Evolutionary conservation across 2,888 invertebrate genomes (phyloP).

Genomic region (Oxytorus armatus): DNA sequence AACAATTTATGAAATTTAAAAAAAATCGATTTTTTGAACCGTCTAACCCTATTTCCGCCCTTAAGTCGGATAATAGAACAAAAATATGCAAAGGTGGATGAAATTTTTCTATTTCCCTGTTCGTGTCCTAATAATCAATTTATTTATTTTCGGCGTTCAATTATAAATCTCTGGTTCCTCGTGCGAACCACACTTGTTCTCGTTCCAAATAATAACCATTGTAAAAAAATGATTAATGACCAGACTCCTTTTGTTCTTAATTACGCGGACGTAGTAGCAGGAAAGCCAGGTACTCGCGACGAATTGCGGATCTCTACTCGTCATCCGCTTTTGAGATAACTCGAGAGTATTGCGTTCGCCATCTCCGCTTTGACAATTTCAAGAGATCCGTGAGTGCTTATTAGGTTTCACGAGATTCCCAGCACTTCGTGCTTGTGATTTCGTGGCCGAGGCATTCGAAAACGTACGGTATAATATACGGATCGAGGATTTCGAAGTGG

Average conservation of each 20-base stretch:
- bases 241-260: conserved; percentile 54
- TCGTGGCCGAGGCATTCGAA: conserved; percentile 38
- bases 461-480: conserved; percentile 28
- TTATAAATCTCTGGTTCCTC: no score
- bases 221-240: no score
- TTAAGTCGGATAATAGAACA: no score
- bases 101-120: no score
- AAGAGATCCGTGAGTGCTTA: conserved; percentile 53
- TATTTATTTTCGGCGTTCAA: no score
- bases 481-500: conserved; percentile 57
- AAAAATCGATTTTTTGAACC: no score
- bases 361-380: conserved; percentile 61
- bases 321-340: conserved; percentile 51
- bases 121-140: no score
- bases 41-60: no score
- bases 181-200: no score
- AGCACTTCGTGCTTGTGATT: conserved; percentile 37
- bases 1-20: no score
- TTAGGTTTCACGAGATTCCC: conserved; percentile 49
- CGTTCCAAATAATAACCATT: no score
- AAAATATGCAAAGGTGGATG: no score
- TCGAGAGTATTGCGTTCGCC: conserved; percentile 57
- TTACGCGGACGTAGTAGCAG: neutral
- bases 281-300: neutral
- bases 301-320: conserved; percentile 28